Conservation (phyloP, 1,140 invertebrate genomes). For the Caenorhabditis tropicalis region DNA sequence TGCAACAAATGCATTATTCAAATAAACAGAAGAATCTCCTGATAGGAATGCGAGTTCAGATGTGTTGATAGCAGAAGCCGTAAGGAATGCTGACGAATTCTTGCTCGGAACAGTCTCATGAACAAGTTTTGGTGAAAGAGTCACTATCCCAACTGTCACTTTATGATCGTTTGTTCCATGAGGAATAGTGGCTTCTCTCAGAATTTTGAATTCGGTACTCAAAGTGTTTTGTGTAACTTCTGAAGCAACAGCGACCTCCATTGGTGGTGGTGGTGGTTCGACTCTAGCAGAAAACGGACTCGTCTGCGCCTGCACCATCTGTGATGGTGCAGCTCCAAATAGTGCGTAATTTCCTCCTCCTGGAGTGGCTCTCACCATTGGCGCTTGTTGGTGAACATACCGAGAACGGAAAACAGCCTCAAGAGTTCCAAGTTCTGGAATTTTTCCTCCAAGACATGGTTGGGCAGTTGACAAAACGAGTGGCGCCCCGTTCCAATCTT, state of each 20-base stretch:
- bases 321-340: no score
- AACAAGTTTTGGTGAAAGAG: constrained; percentile 71
- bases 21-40: constrained; percentile 73
- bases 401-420: constrained; percentile 61
- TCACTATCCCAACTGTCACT: constrained; percentile 72
- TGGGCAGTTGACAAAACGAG: constrained; percentile 72
- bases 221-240: constrained; percentile 34
- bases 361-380: no score
- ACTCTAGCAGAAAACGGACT: not conserved
- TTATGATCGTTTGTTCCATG: constrained; percentile 63
- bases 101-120: constrained; percentile 73
- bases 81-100: constrained; percentile 72
- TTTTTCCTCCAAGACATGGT: constrained; percentile 72
- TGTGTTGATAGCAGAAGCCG: constrained; percentile 72
- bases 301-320: not conserved
- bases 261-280: not conserved
- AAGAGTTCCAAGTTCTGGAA: constrained; percentile 71
- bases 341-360: no score
- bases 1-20: constrained; percentile 74
- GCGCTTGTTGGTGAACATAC: no score
- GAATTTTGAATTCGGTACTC: constrained; percentile 71
- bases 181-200: constrained; percentile 70
- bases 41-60: constrained; percentile 71
- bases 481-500: constrained; percentile 73
- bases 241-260: not conserved